Evolutionary conservation across 2,113 vertebrate species (phyloP).

Genomic region (Castor canadensis): DNA sequence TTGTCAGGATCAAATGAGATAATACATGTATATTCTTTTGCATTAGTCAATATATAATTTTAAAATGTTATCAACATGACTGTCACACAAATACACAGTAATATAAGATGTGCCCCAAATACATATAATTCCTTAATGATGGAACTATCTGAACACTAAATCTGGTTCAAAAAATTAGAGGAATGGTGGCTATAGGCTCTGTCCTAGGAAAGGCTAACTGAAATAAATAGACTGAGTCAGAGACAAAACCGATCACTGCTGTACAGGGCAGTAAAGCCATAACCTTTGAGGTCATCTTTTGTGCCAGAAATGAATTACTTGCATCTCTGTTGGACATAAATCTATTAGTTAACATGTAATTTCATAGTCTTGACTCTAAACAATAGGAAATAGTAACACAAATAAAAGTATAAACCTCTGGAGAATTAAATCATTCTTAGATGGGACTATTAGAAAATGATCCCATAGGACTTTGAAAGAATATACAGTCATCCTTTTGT

Average conservation of each 20-base stretch:
- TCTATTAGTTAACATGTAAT: slow-evolving; percentile 5
- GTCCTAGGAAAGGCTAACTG: background rate
- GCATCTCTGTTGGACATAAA: slow-evolving; percentile 7
- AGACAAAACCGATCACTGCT: background rate
- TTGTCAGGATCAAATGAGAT: background rate
- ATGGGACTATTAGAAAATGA: background rate
- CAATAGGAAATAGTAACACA: background rate
- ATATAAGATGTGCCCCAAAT: background rate
- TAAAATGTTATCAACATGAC: background rate
- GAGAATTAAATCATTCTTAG: background rate
- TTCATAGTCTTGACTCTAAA: background rate
- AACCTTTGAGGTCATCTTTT: slow-evolving; percentile 21
- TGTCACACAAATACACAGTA: background rate
- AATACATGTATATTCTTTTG: background rate
- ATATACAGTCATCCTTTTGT: background rate
- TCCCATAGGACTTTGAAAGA: background rate
- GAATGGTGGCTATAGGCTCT: background rate
- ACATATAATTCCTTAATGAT: background rate
- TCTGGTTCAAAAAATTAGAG: background rate
- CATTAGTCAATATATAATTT: background rate
- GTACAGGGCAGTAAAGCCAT: background rate
- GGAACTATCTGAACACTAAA: background rate
- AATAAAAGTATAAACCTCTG: background rate
- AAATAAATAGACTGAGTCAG: background rate
- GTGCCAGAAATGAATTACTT: slow-evolving; percentile 13